phyloP scores from a whole-genome alignment of 2,797 vertebrate genomes.

The Bovichtus diacanthus region DNA sequence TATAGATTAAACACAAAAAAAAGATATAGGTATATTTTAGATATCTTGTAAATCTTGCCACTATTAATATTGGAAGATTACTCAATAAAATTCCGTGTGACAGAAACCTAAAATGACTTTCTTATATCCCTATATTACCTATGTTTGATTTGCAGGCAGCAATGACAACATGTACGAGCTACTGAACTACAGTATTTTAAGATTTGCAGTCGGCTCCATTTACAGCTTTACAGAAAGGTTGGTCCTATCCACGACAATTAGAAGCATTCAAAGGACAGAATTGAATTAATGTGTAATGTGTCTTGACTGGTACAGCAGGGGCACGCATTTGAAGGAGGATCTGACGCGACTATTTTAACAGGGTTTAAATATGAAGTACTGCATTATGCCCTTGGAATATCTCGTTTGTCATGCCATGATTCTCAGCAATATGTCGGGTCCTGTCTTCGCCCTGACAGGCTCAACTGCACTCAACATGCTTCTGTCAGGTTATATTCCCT shows the following conservation, averaged over 20 bases:
- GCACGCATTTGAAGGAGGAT: background rate
- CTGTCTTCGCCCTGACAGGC: constrained; percentile 51
- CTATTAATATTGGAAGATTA: background rate
- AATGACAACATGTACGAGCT: constrained; percentile 6
- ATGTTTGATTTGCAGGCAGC: constrained; percentile 17
- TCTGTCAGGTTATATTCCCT: constrained; percentile 49
- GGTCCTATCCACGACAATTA: constrained; percentile 17
- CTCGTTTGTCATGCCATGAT: constrained; percentile 15
- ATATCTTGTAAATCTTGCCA: background rate
- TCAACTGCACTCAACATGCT: constrained; percentile 48
- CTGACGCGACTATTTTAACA: constrained; percentile 5
- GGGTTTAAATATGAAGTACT: constrained; percentile 1
- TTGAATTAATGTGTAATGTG: constrained; percentile 3
- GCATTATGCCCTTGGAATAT: constrained; percentile 16
- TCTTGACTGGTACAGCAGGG: constrained; percentile 16
- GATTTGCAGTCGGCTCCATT: background rate
- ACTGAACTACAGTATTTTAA: background rate
- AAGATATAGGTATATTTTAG: background rate
- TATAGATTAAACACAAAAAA: background rate
- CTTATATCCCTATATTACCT: background rate
- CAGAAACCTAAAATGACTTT: background rate
- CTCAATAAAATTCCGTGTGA: background rate
- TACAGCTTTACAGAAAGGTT: constrained; percentile 15
- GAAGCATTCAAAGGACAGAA: constrained; percentile 4
- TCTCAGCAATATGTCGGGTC: constrained; percentile 23